Evolutionary conservation across 2,113 vertebrate species (phyloP).

Genomic region (Pachypanchax playfairii): DNA sequence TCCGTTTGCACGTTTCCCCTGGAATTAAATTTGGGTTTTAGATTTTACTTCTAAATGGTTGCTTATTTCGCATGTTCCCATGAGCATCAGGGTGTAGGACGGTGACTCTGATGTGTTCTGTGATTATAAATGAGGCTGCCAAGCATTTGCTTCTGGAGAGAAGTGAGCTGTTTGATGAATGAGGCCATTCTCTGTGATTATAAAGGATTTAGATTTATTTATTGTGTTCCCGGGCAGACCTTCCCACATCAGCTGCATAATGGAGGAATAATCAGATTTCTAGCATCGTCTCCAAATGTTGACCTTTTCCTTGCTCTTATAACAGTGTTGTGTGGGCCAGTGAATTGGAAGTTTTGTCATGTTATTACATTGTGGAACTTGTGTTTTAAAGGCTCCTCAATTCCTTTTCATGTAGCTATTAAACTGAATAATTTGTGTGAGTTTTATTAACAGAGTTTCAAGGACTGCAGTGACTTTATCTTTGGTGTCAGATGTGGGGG

Average conservation of each 20-base stretch:
- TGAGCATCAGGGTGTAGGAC: slow-evolving; percentile 37
- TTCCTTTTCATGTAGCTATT: not conserved
- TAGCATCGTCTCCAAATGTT: slow-evolving; percentile 54
- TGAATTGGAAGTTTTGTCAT: slow-evolving; percentile 18
- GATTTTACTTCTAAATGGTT: not conserved
- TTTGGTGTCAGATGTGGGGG: slow-evolving; percentile 23
- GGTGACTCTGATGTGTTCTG: slow-evolving; percentile 34
- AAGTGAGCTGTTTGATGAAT: slow-evolving; percentile 58
- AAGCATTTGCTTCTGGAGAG: slow-evolving; percentile 44
- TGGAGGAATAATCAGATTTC: slow-evolving; percentile 60
- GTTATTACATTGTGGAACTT: slow-evolving; percentile 8
- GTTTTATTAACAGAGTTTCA: slow-evolving; percentile 12
- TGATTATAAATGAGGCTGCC: slow-evolving; percentile 32
- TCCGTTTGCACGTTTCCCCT: not conserved
- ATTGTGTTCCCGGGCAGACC: slow-evolving; percentile 50
- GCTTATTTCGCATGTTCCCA: slow-evolving; percentile 20
- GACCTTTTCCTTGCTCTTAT: slow-evolving; percentile 45
- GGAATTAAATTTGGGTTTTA: not conserved
- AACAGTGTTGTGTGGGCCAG: slow-evolving; percentile 37
- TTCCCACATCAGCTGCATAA: slow-evolving; percentile 70
- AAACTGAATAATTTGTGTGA: slow-evolving; percentile 7
- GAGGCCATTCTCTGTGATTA: slow-evolving; percentile 54
- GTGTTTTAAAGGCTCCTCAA: slow-evolving; percentile 3
- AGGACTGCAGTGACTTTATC: slow-evolving; percentile 17
- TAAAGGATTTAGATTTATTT: slow-evolving; percentile 47